Conservation (phyloP, 2,797 vertebrate species). For the Ctenopoma kingsleyae region DNA sequence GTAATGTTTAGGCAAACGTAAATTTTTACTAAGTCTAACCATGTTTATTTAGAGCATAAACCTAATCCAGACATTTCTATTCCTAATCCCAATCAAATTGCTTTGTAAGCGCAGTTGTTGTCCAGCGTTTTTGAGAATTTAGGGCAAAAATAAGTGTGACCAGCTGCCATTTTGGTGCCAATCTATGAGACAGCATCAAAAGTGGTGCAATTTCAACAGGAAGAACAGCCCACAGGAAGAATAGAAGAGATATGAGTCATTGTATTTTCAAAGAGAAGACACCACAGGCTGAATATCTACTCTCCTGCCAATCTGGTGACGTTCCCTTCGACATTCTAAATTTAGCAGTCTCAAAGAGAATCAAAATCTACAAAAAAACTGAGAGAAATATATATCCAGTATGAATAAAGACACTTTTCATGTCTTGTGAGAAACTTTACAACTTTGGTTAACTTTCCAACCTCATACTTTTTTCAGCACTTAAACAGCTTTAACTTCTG, state of each 20-base stretch:
- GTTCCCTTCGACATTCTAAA: constrained; percentile 27
- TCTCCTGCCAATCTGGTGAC: constrained; percentile 16
- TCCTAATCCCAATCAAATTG: too few species aligned
- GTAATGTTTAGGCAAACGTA: too few species aligned
- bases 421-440: constrained; percentile 30
- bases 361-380: constrained; percentile 12
- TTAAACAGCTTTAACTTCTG: neutral
- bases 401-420: constrained; percentile 40
- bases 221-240: neutral
- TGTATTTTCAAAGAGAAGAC: constrained; percentile 29
- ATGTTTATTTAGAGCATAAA: too few species aligned
- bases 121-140: too few species aligned
- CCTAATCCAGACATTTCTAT: too few species aligned
- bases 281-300: constrained; percentile 27
- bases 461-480: constrained; percentile 29
- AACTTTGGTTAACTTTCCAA: constrained; percentile 24
- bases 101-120: too few species aligned
- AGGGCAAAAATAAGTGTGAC: too few species aligned
- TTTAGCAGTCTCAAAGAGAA: constrained; percentile 27
- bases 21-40: too few species aligned
- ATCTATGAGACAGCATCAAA: too few species aligned
- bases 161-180: too few species aligned
- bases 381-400: constrained; percentile 5
- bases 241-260: constrained; percentile 6
- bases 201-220: too few species aligned